These are phyloP conservation scores for Gnatocerus cornutus DNA, from an alignment of 2,888 invertebrate species.

Conservation along the genomic window DNA sequence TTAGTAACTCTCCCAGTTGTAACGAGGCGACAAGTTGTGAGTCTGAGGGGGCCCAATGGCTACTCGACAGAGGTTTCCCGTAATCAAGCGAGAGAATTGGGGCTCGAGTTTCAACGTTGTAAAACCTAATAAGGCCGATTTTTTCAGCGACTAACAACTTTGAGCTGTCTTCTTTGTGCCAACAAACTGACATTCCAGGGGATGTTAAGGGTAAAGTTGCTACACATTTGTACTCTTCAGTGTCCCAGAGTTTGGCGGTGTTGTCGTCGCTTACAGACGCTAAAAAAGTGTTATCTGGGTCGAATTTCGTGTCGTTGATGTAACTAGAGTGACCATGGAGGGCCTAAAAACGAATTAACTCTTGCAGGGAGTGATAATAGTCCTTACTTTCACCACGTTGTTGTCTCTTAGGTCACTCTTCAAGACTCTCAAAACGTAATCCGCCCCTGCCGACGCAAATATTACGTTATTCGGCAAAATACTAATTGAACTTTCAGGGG, in stretches of 20 bases:
- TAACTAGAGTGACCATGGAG: constrained; percentile 79
- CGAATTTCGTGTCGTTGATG: constrained; percentile 81
- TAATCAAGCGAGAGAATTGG: constrained; percentile 80
- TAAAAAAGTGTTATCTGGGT: constrained; percentile 79
- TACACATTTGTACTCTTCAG: constrained; percentile 72
- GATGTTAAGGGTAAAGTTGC: constrained; percentile 78
- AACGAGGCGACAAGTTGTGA: constrained; percentile 77
- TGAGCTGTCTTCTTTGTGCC: constrained; percentile 80
- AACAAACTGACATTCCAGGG: constrained; percentile 78
- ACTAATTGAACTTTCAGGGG: constrained; percentile 77
- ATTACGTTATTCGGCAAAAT: constrained; percentile 75
- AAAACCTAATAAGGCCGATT: constrained; percentile 82
- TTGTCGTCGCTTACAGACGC: constrained; percentile 87
- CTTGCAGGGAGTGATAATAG: background rate
- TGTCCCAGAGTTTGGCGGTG: constrained; percentile 81
- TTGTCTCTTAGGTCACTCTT: constrained; percentile 73
- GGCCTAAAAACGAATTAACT: constrained; percentile 67
- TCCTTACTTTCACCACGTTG: constrained; percentile 71
- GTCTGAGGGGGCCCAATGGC: constrained; percentile 82
- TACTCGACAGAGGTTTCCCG: constrained; percentile 77
- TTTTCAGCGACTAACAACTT: constrained; percentile 85
- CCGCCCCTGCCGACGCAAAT: constrained; percentile 74
- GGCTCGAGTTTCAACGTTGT: constrained; percentile 79
- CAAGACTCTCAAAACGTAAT: constrained; percentile 74
- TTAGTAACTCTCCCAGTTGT: constrained; percentile 78